A percentile compares a stretch with the other conserved stretches of the same genome.
phyloP scores from a whole-genome alignment of 53 echinoderm and acorn worm genomes.

The Apostichopus leukothele region DNA sequence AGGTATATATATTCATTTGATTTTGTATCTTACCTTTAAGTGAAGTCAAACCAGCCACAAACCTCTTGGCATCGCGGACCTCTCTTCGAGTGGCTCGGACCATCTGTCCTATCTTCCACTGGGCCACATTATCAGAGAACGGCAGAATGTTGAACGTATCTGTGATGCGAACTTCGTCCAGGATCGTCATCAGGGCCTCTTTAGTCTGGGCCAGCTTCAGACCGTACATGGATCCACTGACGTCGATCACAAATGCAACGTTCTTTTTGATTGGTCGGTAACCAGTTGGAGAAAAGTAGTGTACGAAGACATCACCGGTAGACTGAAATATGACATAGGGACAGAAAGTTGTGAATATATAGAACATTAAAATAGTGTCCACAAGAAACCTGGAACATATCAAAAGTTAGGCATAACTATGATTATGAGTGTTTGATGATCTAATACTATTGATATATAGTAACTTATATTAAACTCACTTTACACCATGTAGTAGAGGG shows the following conservation, averaged over 20 bases:
- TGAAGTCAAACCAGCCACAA: slow-evolving; percentile 54
- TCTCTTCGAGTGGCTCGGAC: slow-evolving; percentile 64
- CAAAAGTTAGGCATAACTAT: too few species aligned
- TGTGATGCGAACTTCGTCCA: slow-evolving; percentile 73
- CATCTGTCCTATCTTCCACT: slow-evolving; percentile 69
- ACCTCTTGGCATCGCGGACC: slow-evolving; percentile 63
- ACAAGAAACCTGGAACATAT: too few species aligned
- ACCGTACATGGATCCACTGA: slow-evolving; percentile 97
- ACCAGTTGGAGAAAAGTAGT: slow-evolving; percentile 81
- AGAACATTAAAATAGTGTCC: too few species aligned
- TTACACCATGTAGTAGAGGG: too few species aligned
- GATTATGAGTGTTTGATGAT: too few species aligned
- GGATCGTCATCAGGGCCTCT: slow-evolving; percentile 82
- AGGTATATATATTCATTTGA: neutral
- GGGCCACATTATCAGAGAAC: slow-evolving; percentile 76
- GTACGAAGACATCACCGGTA: slow-evolving; percentile 70
- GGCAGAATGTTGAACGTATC: slow-evolving; percentile 91
- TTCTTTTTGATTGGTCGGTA: slow-evolving; percentile 77
- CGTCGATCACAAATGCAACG: slow-evolving; percentile 93
- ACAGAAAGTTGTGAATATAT: too few species aligned
- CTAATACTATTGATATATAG: too few species aligned
- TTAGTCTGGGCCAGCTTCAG: slow-evolving; percentile 88
- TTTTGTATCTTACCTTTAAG: neutral
- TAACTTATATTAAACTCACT: too few species aligned
- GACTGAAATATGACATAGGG: slow-evolving; percentile 48